These are phyloP conservation scores for Chaetodon auriga DNA, from an alignment of 2,113 vertebrate species.

Conservation along the genomic window DNA sequence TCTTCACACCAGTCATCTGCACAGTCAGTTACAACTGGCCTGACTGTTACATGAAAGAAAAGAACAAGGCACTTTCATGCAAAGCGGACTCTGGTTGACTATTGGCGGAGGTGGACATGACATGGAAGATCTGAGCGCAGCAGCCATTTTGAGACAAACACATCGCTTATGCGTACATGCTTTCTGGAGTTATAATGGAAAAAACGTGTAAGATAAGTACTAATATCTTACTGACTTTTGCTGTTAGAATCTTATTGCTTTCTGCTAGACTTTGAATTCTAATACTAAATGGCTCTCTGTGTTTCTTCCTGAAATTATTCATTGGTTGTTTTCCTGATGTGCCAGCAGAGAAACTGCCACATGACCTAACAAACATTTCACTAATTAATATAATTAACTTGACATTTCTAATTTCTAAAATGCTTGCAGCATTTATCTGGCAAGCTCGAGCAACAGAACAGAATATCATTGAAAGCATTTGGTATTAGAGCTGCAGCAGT, in stretches of 20 bases:
- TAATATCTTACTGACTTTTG: not conserved
- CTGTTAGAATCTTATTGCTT: not conserved
- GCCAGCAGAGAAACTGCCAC: slow-evolving; percentile 2
- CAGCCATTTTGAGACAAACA: too few relatives aligned
- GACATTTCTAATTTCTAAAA: not conserved
- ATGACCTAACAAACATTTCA: not conserved
- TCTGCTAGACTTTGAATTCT: not conserved
- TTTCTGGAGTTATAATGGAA: too few relatives aligned
- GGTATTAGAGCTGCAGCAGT: slow-evolving; percentile 8
- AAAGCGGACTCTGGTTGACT: too few relatives aligned
- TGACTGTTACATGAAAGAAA: too few relatives aligned
- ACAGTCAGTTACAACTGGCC: too few relatives aligned
- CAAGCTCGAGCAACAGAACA: not conserved
- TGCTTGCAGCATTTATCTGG: slow-evolving; percentile 1
- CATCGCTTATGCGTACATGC: too few relatives aligned
- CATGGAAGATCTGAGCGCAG: too few relatives aligned
- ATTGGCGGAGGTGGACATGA: too few relatives aligned
- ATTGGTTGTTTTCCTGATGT: not conserved
- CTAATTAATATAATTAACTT: not conserved
- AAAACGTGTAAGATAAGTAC: too few relatives aligned
- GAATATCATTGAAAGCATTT: not conserved
- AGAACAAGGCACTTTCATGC: too few relatives aligned
- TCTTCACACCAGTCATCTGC: too few relatives aligned
- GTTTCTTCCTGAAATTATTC: not conserved
- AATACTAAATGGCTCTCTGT: not conserved